Evolutionary conservation across 1,140 invertebrate genomes (phyloP).

Genomic region (Monochamus saltuarius): DNA sequence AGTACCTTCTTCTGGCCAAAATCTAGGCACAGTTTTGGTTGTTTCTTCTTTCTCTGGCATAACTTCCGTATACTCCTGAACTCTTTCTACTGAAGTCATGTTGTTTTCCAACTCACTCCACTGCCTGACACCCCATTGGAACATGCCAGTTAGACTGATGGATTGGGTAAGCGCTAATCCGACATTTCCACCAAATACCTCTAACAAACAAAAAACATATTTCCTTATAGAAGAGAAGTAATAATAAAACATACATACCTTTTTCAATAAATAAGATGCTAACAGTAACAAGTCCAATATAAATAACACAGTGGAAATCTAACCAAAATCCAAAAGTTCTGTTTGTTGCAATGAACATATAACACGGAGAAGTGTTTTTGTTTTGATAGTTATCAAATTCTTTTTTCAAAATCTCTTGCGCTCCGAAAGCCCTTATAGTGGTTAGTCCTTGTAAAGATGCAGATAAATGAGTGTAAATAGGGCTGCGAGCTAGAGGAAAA

Average conservation of each 20-base stretch:
- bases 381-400: conserved; percentile 79
- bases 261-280: conserved; percentile 63
- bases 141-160: conserved; percentile 71
- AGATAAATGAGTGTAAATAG: conserved; percentile 73
- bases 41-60: conserved; percentile 59
- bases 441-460: conserved; percentile 46
- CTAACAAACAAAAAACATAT: conserved; percentile 15
- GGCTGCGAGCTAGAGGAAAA: conserved; percentile 58
- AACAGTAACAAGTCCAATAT: conserved; percentile 67
- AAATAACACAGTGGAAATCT: conserved; percentile 72
- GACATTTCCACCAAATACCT: conserved; percentile 54
- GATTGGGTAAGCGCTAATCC: conserved; percentile 80
- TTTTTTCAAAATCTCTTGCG: conserved; percentile 71
- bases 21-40: conserved; percentile 66
- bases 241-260: conserved; percentile 34
- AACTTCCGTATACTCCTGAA: conserved; percentile 69
- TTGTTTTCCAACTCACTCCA: conserved; percentile 81
- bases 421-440: conserved; percentile 76
- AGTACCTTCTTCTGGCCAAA: conserved; percentile 39
- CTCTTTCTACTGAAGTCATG: conserved; percentile 77
- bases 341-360: conserved; percentile 60
- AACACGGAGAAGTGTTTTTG: conserved; percentile 65
- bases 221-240: too few relatives aligned
- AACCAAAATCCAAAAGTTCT: conserved; percentile 72
- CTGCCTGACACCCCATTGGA: conserved; percentile 84